Conservation (phyloP, 64 coral and sea anemone genomes). For the Pocillopora verrucosa region DNA sequence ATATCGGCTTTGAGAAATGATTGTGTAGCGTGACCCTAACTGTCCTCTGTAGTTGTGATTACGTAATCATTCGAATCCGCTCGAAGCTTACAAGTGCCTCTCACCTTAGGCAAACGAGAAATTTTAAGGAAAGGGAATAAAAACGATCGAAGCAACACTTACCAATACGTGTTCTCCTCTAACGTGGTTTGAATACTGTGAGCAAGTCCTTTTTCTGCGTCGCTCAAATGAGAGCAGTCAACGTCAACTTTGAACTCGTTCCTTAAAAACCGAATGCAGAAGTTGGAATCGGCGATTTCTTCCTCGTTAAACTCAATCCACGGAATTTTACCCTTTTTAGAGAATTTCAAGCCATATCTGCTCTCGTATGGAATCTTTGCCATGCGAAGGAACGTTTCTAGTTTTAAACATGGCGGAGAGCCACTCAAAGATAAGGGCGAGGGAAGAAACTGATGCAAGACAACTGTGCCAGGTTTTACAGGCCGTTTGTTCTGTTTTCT, state of each 20-base stretch:
- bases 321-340: conserved; percentile 35
- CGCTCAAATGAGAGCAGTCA: conserved; percentile 9
- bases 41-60: too few species aligned
- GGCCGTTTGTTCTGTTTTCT: neutral
- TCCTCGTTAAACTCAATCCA: conserved; percentile 45
- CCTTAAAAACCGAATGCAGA: conserved; percentile 45
- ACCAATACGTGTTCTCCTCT: conserved; percentile 46
- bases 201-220: neutral
- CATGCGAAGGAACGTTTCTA: conserved; percentile 13
- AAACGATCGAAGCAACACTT: neutral
- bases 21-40: too few species aligned
- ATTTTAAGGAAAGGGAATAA: too few species aligned
- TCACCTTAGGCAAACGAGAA: too few species aligned
- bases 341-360: neutral
- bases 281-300: conserved; percentile 55
- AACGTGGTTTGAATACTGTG: conserved; percentile 16
- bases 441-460: conserved; percentile 8
- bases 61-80: too few species aligned
- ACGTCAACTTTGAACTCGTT: conserved; percentile 43
- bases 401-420: neutral
- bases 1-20: too few species aligned
- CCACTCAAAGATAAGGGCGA: neutral
- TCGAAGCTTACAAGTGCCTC: too few species aligned
- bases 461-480: neutral
- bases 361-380: conserved; percentile 17